Evolutionary conservation across 2,797 vertebrate genomes (phyloP).

Genomic region (Psittacula echo): DNA sequence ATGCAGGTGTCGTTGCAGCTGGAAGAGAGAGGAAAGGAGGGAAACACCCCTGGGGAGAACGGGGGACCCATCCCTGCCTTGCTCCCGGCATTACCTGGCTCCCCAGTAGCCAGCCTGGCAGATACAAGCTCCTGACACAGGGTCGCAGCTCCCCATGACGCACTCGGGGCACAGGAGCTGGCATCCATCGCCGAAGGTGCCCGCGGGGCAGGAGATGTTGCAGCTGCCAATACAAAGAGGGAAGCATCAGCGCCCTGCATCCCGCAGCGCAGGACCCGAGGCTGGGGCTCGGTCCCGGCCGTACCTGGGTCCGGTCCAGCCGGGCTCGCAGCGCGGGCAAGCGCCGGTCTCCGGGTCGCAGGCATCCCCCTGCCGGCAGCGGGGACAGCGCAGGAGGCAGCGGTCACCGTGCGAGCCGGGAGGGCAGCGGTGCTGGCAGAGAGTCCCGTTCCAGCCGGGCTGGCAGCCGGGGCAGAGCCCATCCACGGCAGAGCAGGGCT

Average conservation of each 20-base stretch:
- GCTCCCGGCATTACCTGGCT: constrained; percentile 80
- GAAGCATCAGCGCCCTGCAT: accelerated
- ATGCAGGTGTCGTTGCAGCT: constrained; percentile 94
- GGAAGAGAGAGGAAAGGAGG: constrained; percentile 2
- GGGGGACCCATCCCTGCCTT: accelerated
- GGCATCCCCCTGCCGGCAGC: constrained; percentile 78
- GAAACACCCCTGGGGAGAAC: accelerated
- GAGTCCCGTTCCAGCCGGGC: constrained; percentile 90
- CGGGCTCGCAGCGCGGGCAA: constrained; percentile 86
- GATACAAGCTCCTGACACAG: constrained; percentile 88
- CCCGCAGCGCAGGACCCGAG: accelerated
- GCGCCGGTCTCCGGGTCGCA: constrained; percentile 84
- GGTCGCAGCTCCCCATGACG: constrained; percentile 85
- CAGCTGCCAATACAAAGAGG: constrained; percentile 79
- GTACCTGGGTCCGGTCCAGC: constrained; percentile 88
- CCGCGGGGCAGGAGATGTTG: constrained; percentile 80
- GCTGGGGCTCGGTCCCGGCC: accelerated
- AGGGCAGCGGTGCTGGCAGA: constrained; percentile 82
- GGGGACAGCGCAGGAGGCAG: constrained; percentile 85
- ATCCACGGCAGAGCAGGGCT: constrained; percentile 80
- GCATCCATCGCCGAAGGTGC: constrained; percentile 87
- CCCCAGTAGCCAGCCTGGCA: constrained; percentile 90
- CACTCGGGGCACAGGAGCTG: constrained; percentile 83
- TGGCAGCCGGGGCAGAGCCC: constrained; percentile 86
- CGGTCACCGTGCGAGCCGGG: constrained; percentile 82